Base-by-base conservation (phyloP, 1,140 invertebrate genomes). In the Rhynchophorus ferrugineus region DNA sequence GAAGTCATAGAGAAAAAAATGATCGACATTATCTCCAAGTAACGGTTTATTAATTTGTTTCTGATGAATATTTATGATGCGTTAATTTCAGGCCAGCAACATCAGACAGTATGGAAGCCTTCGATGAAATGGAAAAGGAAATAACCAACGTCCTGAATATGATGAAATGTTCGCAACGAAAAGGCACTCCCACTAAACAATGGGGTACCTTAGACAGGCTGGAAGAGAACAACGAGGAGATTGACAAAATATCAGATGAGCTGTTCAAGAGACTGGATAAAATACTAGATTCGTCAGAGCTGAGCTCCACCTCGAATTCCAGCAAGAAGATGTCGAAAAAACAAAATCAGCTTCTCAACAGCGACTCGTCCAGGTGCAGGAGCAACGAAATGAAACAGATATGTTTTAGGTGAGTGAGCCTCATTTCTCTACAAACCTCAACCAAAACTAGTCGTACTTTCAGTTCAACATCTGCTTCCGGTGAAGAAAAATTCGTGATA, bases 1-100 rank as follows among this genome's bases (percentile, higher is more conserved):
- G 57, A 61, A n/a, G 56, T 61, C 0, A 61, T 66, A 9, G 64
- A 66, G 44, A 43, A 53, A 11, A 63, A 62, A 52, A 66, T 66
- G 53, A 53, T 66, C 3, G 61, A 66, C 18, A 51, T 64, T 7
- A 33, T 66, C 16, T 35, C 45, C 14, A 47, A 47, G 51, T 47
- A 46, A 47, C 42, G 33, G 24, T 7, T 5, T 13, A 6, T 2
- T n/a, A n/a, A n/a, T n/a, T n/a, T n/a, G n/a, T n/a, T n/a, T n/a
- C n/a, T n/a, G n/a, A n/a, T n/a, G n/a, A n/a, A n/a, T n/a, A n/a
- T n/a, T n/a, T n/a, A n/a, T n/a, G n/a, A n/a, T n/a, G n/a, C n/a
- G n/a, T n/a, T n/a, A n/a, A n/a, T 21, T 54, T 47, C 20, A 46
- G 46, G 20, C 47, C 56, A 13, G 16, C 29, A 13, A 35, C 55